These are phyloP conservation scores for Centrocercus urophasianus DNA, from an alignment of 2,113 vertebrate species.

Conservation along the genomic window DNA sequence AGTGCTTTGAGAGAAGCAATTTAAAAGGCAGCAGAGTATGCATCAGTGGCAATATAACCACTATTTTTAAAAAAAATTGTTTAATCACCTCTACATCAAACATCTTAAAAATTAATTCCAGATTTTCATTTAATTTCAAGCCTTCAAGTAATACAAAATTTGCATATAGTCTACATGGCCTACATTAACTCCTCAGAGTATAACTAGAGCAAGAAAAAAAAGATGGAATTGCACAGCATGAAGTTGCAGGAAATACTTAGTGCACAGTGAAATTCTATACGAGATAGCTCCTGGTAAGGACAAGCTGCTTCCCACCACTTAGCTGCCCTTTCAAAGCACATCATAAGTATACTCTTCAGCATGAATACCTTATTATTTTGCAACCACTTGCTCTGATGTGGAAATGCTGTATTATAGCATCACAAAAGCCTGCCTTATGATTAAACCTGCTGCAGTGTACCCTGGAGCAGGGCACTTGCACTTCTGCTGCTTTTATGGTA, in stretches of 20 bases:
- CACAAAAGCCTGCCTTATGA: not conserved
- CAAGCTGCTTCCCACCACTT: not conserved
- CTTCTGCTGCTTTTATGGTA: not conserved
- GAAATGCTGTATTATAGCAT: not conserved
- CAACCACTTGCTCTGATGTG: not conserved
- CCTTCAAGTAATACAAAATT: not conserved
- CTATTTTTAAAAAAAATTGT: not conserved
- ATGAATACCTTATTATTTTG: not conserved
- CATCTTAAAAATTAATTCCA: slow-evolving; percentile 7
- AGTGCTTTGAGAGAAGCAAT: slow-evolving; percentile 54
- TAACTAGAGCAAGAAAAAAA: not conserved
- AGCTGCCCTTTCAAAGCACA: not conserved
- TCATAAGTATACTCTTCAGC: not conserved
- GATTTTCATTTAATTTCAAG: not conserved
- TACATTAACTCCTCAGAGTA: not conserved
- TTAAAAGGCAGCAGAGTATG: slow-evolving; percentile 48
- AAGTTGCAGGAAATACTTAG: not conserved
- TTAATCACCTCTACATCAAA: not conserved
- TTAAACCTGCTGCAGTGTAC: not conserved
- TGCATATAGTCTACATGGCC: not conserved
- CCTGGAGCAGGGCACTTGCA: not conserved
- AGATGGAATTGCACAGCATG: not conserved
- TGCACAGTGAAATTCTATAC: not conserved
- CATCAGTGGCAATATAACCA: slow-evolving; percentile 43
- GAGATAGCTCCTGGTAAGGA: not conserved